phyloP scores from a whole-genome alignment of 1,140 invertebrate species.

The Leptopilina boulardi region DNA sequence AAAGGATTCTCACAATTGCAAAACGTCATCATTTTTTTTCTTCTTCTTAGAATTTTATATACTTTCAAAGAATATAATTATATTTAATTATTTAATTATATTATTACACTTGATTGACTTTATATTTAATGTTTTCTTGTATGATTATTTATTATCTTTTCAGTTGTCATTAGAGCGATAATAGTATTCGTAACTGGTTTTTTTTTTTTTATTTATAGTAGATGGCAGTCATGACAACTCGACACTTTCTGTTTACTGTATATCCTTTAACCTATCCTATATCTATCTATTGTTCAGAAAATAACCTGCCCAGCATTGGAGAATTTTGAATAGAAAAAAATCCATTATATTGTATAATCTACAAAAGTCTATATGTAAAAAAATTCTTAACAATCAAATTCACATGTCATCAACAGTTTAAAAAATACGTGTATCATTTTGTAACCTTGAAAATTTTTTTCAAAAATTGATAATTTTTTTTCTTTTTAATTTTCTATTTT shows the following conservation, averaged over 20 bases:
- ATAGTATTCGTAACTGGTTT: slow-evolving; percentile 9
- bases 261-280: not conserved
- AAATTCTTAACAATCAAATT: not conserved
- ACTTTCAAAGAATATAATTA: not conserved
- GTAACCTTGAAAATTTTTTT: slow-evolving; percentile 2
- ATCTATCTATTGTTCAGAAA: not conserved
- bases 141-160: slow-evolving; percentile 10
- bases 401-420: not conserved
- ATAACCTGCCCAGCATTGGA: not conserved
- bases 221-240: slow-evolving; percentile 15
- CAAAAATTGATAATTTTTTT: not conserved
- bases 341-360: not conserved
- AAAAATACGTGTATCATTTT: not conserved
- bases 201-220: not conserved
- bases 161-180: not conserved
- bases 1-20: not conserved
- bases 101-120: not conserved
- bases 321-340: slow-evolving; percentile 22
- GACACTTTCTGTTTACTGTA: slow-evolving; percentile 25
- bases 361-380: not conserved
- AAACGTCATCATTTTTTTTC: not conserved
- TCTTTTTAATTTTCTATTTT: not conserved
- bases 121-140: no score
- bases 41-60: not conserved
- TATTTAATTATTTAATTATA: no score